A percentile compares a stretch with the other conserved stretches of the same genome.
Conservation (phyloP, 1,140 invertebrate genomes). For the Chironomus striatipennis region DNA sequence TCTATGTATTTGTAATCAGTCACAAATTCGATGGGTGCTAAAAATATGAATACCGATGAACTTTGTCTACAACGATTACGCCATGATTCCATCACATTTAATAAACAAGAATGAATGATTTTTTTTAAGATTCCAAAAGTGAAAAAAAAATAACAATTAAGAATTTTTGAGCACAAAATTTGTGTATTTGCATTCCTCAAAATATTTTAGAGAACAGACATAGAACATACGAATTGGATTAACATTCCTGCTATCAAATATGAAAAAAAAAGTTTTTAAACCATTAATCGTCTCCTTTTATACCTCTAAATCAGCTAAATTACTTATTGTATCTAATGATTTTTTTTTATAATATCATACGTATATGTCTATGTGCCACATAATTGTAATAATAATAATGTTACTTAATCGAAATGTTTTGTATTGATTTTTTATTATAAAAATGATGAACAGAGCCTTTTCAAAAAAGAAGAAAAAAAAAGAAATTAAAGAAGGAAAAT, state of each 20-base stretch:
- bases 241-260: no score
- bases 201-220: no score
- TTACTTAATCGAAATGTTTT: background rate
- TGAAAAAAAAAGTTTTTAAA: no score
- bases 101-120: background rate
- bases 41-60: background rate
- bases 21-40: background rate
- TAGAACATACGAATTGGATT: no score
- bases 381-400: background rate
- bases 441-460: background rate
- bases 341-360: no score
- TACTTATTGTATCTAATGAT: no score
- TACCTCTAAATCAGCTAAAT: no score
- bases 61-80: background rate
- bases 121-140: background rate
- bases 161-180: background rate
- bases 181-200: background rate
- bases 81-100: no score
- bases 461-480: background rate
- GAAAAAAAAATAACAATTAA: background rate
- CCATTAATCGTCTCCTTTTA: no score
- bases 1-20: background rate
- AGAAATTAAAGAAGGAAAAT: background rate
- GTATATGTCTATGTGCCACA: no score
- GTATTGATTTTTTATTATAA: conserved; percentile 12